Evolutionary conservation across 2,888 invertebrate genomes (phyloP).

Genomic region (Agrypnus murinus): DNA sequence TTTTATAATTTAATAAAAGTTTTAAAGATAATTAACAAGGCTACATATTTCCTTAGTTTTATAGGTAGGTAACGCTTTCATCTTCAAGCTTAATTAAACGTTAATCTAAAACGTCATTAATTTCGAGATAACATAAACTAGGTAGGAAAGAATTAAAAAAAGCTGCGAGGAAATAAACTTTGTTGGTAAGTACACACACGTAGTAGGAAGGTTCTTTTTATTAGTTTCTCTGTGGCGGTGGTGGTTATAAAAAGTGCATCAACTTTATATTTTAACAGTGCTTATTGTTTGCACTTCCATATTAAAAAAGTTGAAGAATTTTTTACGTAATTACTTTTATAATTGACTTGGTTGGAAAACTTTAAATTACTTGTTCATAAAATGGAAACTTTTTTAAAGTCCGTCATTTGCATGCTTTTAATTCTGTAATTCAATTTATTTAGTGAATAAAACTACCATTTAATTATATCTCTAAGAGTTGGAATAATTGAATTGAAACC

Average conservation of each 20-base stretch:
- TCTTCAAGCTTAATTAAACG: constrained; percentile 19
- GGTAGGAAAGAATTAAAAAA: too few species aligned
- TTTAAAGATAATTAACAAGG: constrained; percentile 10
- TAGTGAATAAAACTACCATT: not conserved
- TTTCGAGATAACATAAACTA: not conserved
- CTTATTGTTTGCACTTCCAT: too few species aligned
- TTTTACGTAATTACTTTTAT: constrained; percentile 5
- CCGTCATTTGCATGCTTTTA: constrained; percentile 14
- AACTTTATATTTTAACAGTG: too few species aligned
- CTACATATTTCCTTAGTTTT: constrained; percentile 13
- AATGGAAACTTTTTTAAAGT: constrained; percentile 1
- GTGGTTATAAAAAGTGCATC: too few species aligned
- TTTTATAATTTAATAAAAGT: constrained; percentile 10
- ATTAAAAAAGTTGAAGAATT: too few species aligned
- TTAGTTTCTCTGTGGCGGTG: too few species aligned
- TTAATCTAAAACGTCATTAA: constrained; percentile 18
- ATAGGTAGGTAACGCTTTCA: constrained; percentile 13
- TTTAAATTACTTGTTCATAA: constrained; percentile 19
- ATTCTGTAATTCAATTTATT: constrained; percentile 17
- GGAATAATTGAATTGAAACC: too few species aligned
- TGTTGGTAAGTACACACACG: too few species aligned
- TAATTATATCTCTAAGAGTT: not conserved
- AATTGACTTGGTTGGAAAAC: constrained; percentile 4
- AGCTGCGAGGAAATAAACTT: too few species aligned
- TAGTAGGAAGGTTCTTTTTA: too few species aligned